These are phyloP conservation scores for Ips nitidus DNA, from an alignment of 1,140 invertebrate genomes.

Conservation along the genomic window DNA sequence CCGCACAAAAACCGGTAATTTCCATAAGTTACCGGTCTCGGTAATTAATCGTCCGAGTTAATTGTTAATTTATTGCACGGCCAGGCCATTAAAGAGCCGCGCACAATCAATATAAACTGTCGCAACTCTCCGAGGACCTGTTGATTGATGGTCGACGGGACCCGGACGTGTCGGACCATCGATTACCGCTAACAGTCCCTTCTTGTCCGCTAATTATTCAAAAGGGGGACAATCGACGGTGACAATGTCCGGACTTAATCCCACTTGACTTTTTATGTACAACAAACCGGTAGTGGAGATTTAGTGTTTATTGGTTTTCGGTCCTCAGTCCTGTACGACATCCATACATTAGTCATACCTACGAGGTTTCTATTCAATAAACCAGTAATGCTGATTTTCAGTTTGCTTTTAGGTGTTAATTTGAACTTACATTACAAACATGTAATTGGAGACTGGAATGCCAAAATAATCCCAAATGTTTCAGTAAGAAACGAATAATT, in stretches of 20 bases:
- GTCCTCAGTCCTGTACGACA: no score
- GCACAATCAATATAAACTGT: constrained; percentile 29
- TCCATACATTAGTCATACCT: no score
- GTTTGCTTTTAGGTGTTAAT: no score
- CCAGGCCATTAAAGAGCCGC: constrained; percentile 22
- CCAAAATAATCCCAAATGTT: no score
- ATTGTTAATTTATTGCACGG: constrained; percentile 26
- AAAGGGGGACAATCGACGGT: background rate
- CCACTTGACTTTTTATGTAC: no score
- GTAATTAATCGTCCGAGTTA: constrained; percentile 22
- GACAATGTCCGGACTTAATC: background rate
- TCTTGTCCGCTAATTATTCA: constrained; percentile 23
- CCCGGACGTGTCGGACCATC: constrained; percentile 22
- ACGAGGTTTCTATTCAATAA: no score
- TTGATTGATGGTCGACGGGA: constrained; percentile 24
- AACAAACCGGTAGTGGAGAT: no score
- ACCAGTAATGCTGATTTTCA: no score
- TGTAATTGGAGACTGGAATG: no score
- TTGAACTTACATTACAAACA: no score
- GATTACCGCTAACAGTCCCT: constrained; percentile 24
- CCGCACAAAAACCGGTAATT: constrained; percentile 5
- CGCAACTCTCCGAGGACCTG: constrained; percentile 21
- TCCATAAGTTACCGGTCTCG: background rate
- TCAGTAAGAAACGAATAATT: no score
- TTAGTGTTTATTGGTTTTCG: no score